Percentiles rank a stretch among this genome's conserved stretches.
Conservation (phyloP, 2,888 invertebrate species). For the Idaea dimidiata region DNA sequence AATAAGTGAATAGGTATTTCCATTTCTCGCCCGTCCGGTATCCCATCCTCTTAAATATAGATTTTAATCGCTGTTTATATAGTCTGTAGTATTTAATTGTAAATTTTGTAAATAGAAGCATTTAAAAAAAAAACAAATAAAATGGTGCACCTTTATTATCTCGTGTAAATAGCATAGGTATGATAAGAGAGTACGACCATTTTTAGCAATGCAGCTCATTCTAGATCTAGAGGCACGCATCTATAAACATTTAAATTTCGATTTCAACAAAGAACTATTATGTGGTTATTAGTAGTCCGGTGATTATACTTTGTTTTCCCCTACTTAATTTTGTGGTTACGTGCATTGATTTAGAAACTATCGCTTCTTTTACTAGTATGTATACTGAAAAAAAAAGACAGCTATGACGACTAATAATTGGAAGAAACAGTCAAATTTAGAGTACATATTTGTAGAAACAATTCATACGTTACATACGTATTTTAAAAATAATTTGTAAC, state of each 20-base stretch:
- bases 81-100: conserved; percentile 68
- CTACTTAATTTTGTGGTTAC: no score
- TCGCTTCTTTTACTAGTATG: no score
- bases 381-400: no score
- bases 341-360: no score
- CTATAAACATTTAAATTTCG: no score
- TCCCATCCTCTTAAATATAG: conserved; percentile 8
- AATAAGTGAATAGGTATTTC: conserved; percentile 2
- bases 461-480: background rate
- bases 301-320: background rate
- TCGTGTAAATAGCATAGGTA: conserved; percentile 41
- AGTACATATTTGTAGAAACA: no score
- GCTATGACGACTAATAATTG: no score
- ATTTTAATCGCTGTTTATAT: conserved; percentile 61
- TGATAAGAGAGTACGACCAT: background rate
- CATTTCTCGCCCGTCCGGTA: background rate
- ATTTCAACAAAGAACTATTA: no score
- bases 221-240: background rate
- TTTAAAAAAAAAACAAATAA: conserved; percentile 23
- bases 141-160: conserved; percentile 70
- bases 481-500: background rate
- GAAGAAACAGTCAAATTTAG: no score
- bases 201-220: background rate
- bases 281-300: background rate
- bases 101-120: conserved; percentile 69